A percentile compares a stretch with the other conserved stretches of the same genome.
Evolutionary conservation across 2,888 invertebrate species (phyloP).

Genomic region (Drosophila melanosoma): DNA sequence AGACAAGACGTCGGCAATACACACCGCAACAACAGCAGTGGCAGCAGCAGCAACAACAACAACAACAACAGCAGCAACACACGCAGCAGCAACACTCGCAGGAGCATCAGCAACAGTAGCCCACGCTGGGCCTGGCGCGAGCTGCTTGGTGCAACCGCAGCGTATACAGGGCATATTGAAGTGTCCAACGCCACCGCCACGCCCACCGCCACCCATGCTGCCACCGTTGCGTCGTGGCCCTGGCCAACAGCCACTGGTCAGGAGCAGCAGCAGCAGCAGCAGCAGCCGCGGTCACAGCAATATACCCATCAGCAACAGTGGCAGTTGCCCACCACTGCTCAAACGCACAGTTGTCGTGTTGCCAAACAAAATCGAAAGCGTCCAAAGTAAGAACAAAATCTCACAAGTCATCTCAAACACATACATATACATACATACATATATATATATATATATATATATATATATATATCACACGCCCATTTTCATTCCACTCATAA

Average conservation of each 20-base stretch:
- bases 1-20: slow-evolving; percentile 50
- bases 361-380: slow-evolving; percentile 70
- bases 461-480: slow-evolving; percentile 13
- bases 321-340: slow-evolving; percentile 58
- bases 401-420: slow-evolving; percentile 54
- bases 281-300: slow-evolving; percentile 18
- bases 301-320: slow-evolving; percentile 34
- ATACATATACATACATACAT: slow-evolving; percentile 16
- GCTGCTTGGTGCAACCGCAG: slow-evolving; percentile 51
- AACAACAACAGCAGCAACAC: slow-evolving; percentile 5
- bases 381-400: slow-evolving; percentile 80
- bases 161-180: slow-evolving; percentile 67
- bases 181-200: slow-evolving; percentile 73
- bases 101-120: slow-evolving; percentile 43
- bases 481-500: too few relatives aligned
- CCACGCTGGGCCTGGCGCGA: slow-evolving; percentile 58
- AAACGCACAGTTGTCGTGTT: slow-evolving; percentile 66
- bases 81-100: slow-evolving; percentile 22
- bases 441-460: slow-evolving; percentile 13
- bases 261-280: slow-evolving; percentile 33
- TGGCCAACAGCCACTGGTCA: slow-evolving; percentile 50
- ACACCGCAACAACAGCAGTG: slow-evolving; percentile 34
- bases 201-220: slow-evolving; percentile 73
- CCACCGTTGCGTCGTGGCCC: slow-evolving; percentile 60
- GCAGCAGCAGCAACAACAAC: slow-evolving; percentile 19